A percentile compares a stretch with the other conserved stretches of the same genome.
phyloP scores from a whole-genome alignment of 1,140 invertebrate species.

The Camponotus vicinus region DNA sequence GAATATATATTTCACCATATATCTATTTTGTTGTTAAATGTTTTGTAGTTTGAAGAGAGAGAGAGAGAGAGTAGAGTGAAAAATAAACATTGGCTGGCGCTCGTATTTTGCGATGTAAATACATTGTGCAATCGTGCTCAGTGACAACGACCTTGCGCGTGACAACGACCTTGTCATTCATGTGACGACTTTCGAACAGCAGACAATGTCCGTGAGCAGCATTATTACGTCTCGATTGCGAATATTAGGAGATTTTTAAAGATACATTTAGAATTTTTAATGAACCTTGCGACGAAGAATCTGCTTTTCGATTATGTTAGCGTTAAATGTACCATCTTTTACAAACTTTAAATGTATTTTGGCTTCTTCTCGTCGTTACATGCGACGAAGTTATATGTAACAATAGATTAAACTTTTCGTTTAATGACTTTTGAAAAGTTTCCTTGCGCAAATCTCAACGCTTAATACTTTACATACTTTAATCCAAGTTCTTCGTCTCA shows the following conservation, averaged over 20 bases:
- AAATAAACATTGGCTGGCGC: no score
- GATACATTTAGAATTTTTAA: no score
- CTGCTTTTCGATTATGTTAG: background rate
- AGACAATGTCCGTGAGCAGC: background rate
- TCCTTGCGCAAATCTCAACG: conserved; percentile 21
- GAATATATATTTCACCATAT: no score
- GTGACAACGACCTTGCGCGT: background rate
- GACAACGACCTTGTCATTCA: background rate
- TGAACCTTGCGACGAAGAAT: no score
- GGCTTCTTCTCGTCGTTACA: background rate
- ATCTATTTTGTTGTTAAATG: no score
- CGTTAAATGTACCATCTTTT: background rate
- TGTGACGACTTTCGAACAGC: background rate
- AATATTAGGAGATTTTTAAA: no score
- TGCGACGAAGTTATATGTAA: background rate
- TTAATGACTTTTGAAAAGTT: conserved; percentile 47
- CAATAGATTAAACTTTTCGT: conserved; percentile 27
- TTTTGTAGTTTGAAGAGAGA: no score
- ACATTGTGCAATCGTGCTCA: no score
- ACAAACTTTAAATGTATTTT: conserved; percentile 4
- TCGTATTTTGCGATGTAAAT: no score
- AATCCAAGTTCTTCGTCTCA: conserved; percentile 3
- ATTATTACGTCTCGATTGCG: no score
- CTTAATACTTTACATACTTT: conserved; percentile 28
- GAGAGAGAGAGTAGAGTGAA: no score